Conservation (phyloP, 2,113 vertebrate genomes). For the Odocoileus virginianus region DNA sequence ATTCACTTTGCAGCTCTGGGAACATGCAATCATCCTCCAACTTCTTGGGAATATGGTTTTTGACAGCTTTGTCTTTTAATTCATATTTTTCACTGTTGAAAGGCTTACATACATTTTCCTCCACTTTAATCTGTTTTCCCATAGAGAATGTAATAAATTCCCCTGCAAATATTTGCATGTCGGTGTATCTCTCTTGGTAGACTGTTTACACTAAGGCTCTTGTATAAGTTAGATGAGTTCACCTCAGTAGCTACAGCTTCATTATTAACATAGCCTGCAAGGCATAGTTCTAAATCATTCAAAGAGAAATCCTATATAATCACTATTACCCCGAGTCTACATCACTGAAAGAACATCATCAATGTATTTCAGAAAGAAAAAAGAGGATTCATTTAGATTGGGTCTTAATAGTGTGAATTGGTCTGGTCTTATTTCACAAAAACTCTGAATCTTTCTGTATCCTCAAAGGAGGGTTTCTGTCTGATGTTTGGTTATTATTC, state of each 20-base stretch:
- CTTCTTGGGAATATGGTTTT: conserved; percentile 50
- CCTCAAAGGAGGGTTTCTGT: background rate
- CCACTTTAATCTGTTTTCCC: conserved; percentile 56
- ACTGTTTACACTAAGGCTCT: conserved; percentile 44
- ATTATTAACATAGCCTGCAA: background rate
- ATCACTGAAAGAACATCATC: background rate
- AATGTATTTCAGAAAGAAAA: background rate
- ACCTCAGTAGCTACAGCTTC: background rate
- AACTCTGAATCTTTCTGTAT: background rate
- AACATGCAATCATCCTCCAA: conserved; percentile 45
- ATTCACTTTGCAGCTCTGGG: conserved; percentile 25
- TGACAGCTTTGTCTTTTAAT: conserved; percentile 56
- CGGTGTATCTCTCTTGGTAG: conserved; percentile 21
- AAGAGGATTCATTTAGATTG: background rate
- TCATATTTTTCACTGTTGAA: conserved; percentile 53
- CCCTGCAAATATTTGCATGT: conserved; percentile 52
- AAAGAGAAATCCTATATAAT: background rate
- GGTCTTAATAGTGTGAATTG: background rate
- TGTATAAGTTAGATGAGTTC: background rate
- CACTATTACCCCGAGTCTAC: background rate
- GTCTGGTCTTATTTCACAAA: background rate
- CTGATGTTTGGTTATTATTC: background rate
- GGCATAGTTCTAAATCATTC: background rate
- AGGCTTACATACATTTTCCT: conserved; percentile 42
- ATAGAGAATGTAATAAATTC: conserved; percentile 51